Evolutionary conservation across 92 coral and sea anemone genomes (phyloP).

Genomic region (Galaxea fascicularis): DNA sequence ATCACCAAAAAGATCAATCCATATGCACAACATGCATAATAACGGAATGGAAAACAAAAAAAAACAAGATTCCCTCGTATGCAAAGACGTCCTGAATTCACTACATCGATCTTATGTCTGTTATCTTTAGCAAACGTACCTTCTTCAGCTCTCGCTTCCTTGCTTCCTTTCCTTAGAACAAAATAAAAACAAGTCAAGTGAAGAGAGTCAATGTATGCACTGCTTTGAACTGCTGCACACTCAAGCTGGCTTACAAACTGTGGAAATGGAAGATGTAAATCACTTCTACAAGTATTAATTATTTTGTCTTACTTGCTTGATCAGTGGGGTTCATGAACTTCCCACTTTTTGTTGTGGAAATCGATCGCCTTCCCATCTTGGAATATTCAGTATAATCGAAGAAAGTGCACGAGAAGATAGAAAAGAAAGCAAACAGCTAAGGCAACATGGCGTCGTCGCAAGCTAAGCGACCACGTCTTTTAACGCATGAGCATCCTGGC

Average conservation of each 20-base stretch:
- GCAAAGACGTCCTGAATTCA: too few species aligned
- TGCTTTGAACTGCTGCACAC: too few species aligned
- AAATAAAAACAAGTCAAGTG: neutral
- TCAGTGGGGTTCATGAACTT: slow-evolving; percentile 99
- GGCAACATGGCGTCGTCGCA: slow-evolving; percentile 65
- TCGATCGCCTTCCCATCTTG: slow-evolving; percentile 97
- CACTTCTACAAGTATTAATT: too few species aligned
- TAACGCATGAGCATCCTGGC: slow-evolving; percentile 22
- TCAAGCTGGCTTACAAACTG: too few species aligned
- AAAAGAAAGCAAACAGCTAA: neutral
- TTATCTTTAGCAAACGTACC: slow-evolving; percentile 53
- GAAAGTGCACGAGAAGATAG: neutral
- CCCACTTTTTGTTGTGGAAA: slow-evolving; percentile 98
- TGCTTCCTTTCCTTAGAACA: slow-evolving; percentile 88
- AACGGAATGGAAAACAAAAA: too few species aligned
- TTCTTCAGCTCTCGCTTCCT: slow-evolving; percentile 95
- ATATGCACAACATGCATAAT: too few species aligned
- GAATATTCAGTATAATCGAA: neutral
- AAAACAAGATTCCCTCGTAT: too few species aligned
- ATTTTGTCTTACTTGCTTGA: slow-evolving; percentile 98
- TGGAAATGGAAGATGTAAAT: too few species aligned
- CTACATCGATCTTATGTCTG: too few species aligned
- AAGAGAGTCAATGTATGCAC: neutral
- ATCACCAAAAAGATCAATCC: too few species aligned
- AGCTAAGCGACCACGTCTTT: slow-evolving; percentile 51